Base-by-base conservation (phyloP, 1,140 invertebrate genomes). In the Trichoplusia ni region DNA sequence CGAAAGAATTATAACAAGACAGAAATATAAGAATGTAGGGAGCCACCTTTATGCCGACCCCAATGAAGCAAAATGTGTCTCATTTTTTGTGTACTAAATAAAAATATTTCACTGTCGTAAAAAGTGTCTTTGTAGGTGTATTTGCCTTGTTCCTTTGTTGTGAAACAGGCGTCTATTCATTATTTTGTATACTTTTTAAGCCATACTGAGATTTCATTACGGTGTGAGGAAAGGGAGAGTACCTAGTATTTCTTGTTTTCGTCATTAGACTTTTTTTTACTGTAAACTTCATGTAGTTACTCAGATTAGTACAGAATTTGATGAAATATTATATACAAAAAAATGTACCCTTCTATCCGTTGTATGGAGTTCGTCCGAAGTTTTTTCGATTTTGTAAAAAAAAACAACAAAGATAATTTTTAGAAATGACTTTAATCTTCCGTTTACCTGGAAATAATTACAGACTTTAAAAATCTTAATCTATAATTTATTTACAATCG, bases 401-500 rank as follows among this genome's bases (percentile, higher is more conserved):
- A n/a, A n/a, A n/a, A n/a, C n/a, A n/a, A n/a, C n/a, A n/a, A n/a
- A n/a, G n/a, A n/a, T n/a, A n/a, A 69, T 84, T 86, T 84, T 85
- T 85, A 84, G 73, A 86, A 86, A 89, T 83, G 82, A 82, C 71
- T 84, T 89, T 89, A 85, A 82, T 89, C 79, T 83, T 80, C 77
- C 71, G 66, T 81, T 85, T 80, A 86, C 72, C 67, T 73, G 77
- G 79, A 86, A 81, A 81, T 83, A 77, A 83, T 87, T 89, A 89
- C 77, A 86, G 84, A 89, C 75, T 85, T 89, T 89, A 89, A 89
- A 89, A 89, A 89, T 80, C 80, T 86, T 89, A 89, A 16, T 42
- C 74, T 79, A 86, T 79, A 84, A 81, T 82, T 84, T 88, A 89
- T 89, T 69, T 88, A 89, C 86, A 89, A 58, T 76, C 71, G 35